These are phyloP conservation scores for Typhlomys cinereus DNA, from an alignment of 2,113 vertebrate genomes.

Conservation along the genomic window DNA sequence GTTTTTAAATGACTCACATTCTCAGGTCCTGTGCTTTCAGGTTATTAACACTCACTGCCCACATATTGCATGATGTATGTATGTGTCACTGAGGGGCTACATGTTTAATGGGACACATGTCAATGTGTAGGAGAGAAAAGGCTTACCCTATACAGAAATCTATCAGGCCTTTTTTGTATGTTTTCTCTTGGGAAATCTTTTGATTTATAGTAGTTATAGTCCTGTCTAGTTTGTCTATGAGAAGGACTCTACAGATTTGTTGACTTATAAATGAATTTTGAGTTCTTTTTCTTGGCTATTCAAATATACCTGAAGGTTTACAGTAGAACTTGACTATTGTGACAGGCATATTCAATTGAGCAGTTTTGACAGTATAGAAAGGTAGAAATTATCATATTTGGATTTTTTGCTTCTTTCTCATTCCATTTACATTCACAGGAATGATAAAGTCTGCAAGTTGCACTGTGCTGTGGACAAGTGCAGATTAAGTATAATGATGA, in stretches of 20 bases:
- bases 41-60: conserved; percentile 90
- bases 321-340: neutral
- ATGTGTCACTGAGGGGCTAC: conserved; percentile 63
- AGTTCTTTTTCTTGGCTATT: neutral
- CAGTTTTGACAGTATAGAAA: conserved; percentile 44
- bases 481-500: neutral
- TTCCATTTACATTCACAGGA: conserved; percentile 35
- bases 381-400: neutral
- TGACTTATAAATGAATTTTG: neutral
- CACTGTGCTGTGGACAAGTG: neutral
- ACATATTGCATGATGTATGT: conserved; percentile 88
- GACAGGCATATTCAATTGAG: neutral
- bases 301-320: neutral
- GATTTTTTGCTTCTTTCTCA: conserved; percentile 38
- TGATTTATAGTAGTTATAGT: neutral
- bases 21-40: conserved; percentile 93
- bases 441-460: conserved; percentile 20
- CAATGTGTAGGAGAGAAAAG: neutral
- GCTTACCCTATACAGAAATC: neutral
- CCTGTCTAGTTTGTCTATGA: neutral
- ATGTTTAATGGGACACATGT: conserved; percentile 6
- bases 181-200: conserved; percentile 16
- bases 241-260: neutral
- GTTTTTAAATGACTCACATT: conserved; percentile 92
- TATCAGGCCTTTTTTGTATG: neutral